These are phyloP conservation scores for Rhineura floridana DNA, from an alignment of 2,113 vertebrate species.

Conservation along the genomic window DNA sequence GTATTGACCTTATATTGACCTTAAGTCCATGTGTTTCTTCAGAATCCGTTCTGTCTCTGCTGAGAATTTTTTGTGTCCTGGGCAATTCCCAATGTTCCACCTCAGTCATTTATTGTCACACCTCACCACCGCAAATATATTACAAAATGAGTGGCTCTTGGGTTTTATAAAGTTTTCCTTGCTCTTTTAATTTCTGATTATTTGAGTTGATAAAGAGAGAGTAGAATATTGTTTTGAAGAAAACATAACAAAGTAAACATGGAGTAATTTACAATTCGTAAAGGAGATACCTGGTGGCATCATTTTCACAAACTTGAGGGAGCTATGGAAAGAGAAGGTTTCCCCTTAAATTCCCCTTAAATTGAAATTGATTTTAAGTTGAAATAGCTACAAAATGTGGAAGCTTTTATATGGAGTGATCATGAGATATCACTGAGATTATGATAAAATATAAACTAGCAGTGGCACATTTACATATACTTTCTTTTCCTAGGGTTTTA, in stretches of 20 bases:
- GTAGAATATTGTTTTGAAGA: constrained; percentile 10
- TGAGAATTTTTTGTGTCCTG: background rate
- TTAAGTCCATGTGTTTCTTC: constrained; percentile 28
- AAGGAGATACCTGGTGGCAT: background rate
- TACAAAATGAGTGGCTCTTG: constrained; percentile 42
- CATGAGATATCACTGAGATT: constrained; percentile 37
- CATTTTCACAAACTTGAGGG: constrained; percentile 36
- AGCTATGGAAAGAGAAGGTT: constrained; percentile 43
- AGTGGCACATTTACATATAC: constrained; percentile 6
- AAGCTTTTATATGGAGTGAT: constrained; percentile 10
- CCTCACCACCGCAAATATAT: background rate
- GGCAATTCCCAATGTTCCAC: constrained; percentile 7
- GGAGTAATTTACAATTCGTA: constrained; percentile 18
- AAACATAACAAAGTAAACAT: constrained; percentile 31
- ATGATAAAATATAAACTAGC: background rate
- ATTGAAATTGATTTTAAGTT: constrained; percentile 33
- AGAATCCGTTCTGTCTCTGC: background rate
- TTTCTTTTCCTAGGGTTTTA: background rate
- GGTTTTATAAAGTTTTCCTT: constrained; percentile 31
- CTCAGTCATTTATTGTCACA: background rate
- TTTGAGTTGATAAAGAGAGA: background rate
- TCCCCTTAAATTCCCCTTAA: background rate
- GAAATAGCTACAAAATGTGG: constrained; percentile 1
- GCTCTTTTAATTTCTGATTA: constrained; percentile 22
- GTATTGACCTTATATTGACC: background rate